Conservation (phyloP, 35 echinoderm and acorn worm species). For the Ophioderma brevispina region DNA sequence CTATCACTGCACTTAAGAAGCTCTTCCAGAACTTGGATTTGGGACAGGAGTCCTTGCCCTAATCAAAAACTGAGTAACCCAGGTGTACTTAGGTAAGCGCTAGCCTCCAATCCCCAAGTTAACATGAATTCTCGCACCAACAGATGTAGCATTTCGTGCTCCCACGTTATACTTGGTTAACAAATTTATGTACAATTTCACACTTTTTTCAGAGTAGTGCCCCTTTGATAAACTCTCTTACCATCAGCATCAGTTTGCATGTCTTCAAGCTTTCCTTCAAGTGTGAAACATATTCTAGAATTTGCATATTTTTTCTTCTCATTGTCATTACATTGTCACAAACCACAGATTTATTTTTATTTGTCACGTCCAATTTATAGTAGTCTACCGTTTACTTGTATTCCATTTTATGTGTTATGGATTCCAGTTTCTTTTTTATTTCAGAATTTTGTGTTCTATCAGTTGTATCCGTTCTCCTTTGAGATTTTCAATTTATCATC, state of each 20-base stretch:
- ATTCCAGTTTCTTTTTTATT: background rate
- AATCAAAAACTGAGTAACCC: conserved; percentile 37
- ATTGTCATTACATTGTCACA: background rate
- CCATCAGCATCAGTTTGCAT: background rate
- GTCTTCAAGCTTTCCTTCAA: background rate
- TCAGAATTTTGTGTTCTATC: background rate
- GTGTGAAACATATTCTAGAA: background rate
- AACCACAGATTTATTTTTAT: background rate
- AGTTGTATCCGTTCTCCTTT: background rate
- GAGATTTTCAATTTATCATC: background rate
- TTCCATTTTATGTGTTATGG: background rate
- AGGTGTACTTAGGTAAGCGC: conserved; percentile 40
- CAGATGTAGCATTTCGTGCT: background rate
- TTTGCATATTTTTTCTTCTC: background rate
- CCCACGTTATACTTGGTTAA: background rate
- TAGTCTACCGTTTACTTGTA: background rate
- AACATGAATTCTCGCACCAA: background rate
- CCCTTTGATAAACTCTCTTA: background rate
- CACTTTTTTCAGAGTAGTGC: background rate
- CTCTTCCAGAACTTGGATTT: conserved; percentile 49
- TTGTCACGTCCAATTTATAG: background rate
- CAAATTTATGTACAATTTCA: background rate
- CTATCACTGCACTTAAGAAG: conserved; percentile 5
- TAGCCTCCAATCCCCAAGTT: conserved; percentile 29
- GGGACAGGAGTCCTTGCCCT: conserved; percentile 34